Evolutionary conservation across 1,140 invertebrate species (phyloP).

Genomic region (Nylanderia fulva): DNA sequence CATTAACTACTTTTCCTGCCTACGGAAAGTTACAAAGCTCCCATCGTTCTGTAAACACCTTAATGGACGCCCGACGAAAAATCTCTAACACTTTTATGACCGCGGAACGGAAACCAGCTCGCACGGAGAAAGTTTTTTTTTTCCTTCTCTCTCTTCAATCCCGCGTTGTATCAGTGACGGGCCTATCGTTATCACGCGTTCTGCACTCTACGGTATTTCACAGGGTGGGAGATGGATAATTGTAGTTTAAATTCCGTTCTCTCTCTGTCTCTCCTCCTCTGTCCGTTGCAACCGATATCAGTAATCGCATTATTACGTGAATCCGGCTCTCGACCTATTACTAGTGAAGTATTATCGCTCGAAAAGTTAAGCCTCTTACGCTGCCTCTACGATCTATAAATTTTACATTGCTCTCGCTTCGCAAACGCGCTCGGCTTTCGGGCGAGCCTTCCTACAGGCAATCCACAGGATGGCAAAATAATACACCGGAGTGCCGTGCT

Average conservation of each 20-base stretch:
- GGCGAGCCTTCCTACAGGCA: constrained; percentile 32
- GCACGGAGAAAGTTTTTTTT: neutral
- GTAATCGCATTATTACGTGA: constrained; percentile 61
- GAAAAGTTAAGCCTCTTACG: constrained; percentile 61
- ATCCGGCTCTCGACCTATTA: constrained; percentile 60
- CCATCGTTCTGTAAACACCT: constrained; percentile 54
- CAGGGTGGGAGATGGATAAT: constrained; percentile 37
- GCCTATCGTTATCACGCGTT: constrained; percentile 35
- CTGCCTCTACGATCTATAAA: constrained; percentile 60
- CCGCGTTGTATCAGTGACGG: neutral
- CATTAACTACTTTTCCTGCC: constrained; percentile 60
- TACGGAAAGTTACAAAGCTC: constrained; percentile 51
- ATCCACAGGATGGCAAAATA: constrained; percentile 47
- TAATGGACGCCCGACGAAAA: constrained; percentile 49
- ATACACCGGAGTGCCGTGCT: constrained; percentile 26
- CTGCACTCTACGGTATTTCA: constrained; percentile 45
- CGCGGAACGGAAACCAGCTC: constrained; percentile 24
- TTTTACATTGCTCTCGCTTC: constrained; percentile 56
- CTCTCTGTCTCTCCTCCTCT: no score
- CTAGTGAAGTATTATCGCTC: constrained; percentile 61
- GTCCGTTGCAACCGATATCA: constrained; percentile 57
- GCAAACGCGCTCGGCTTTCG: constrained; percentile 47
- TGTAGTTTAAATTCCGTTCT: constrained; percentile 58
- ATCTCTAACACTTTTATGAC: constrained; percentile 40
- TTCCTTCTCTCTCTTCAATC: neutral